Base-by-base conservation (phyloP, 2,797 vertebrate genomes). In the Alosa sapidissima region DNA sequence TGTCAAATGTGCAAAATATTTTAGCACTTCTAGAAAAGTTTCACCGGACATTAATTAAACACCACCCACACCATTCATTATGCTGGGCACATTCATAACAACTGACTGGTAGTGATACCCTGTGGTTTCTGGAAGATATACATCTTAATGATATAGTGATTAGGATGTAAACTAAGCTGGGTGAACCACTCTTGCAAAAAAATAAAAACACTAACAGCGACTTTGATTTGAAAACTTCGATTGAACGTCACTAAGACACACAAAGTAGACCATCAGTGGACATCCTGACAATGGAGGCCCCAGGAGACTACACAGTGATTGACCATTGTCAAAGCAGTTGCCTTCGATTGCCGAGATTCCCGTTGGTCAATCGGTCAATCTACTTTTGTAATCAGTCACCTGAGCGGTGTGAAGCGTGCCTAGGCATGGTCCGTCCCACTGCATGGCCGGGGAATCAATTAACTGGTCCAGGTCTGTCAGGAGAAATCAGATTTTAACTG, bases 341-440 rank as follows among this genome's bases (percentile, higher is more conserved):
- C 84, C 85, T 89, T 87, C 86, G 85, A 87, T 88, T 89, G 83
- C 84, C 52, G 72, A 84, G 78, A 58, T 75, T 84, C 84, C 84
- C 88, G 82, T 88, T 78, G 88, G 85, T 89, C 88, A 88, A 88
- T 90, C 85, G 85, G 83, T 90, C 88, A 88, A 83, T 72, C 82
- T 45, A 16, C 8, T 83, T 75, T 87, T 82, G 86, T 82, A 88
- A 82, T 86, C 87, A 88, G 81, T 89, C 85, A 87, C 90, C 85
- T 84, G 88, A 86, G 82, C 83, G 88, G 21, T 9, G 72, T 24
- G 60, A 5, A 11, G 24, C 60, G 1, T 2, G 10, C 2, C 33
- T 11, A 36, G 36, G 41, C 36, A 65, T 65, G 54, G 78, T 85
- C 83, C 85, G 68, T 87, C 81, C 36, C 84, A 60, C 52, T 81